Percentiles rank a stretch among this genome's conserved stretches.
Evolutionary conservation across 2,113 vertebrate genomes (phyloP).

Genomic region (Podilymbus podiceps): DNA sequence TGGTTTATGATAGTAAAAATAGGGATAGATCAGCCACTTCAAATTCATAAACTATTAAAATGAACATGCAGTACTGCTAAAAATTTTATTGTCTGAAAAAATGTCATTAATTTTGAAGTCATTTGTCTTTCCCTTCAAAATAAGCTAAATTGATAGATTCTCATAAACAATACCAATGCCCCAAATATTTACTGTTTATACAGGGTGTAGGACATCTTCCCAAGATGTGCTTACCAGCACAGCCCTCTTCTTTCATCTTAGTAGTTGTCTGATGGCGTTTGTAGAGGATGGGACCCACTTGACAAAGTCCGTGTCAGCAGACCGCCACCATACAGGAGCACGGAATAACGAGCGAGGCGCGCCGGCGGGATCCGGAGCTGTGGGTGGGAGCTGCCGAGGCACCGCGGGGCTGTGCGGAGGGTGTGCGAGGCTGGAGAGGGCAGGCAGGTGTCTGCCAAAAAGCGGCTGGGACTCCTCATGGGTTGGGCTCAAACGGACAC

Average conservation of each 20-base stretch:
- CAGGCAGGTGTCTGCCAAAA: background rate
- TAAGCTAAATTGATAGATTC: background rate
- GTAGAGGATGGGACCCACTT: background rate
- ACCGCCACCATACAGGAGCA: accelerated
- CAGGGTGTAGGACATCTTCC: background rate
- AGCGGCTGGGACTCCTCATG: background rate
- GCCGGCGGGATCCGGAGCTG: too few species aligned
- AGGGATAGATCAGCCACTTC: background rate
- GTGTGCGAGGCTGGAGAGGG: background rate
- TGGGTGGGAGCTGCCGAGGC: background rate
- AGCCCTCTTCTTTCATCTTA: background rate
- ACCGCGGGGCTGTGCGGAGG: background rate
- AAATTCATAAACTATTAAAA: background rate
- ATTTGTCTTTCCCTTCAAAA: background rate
- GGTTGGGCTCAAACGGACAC: background rate
- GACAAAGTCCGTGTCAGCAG: background rate
- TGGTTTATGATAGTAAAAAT: background rate
- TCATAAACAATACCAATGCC: background rate
- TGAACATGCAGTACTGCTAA: background rate
- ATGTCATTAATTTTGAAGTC: background rate
- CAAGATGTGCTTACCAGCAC: background rate
- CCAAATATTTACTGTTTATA: background rate
- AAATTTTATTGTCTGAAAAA: background rate
- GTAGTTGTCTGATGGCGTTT: background rate
- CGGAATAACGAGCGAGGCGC: accelerated